Evolutionary conservation across 2,113 vertebrate species (phyloP).

Genomic region (Sturnira hondurensis): DNA sequence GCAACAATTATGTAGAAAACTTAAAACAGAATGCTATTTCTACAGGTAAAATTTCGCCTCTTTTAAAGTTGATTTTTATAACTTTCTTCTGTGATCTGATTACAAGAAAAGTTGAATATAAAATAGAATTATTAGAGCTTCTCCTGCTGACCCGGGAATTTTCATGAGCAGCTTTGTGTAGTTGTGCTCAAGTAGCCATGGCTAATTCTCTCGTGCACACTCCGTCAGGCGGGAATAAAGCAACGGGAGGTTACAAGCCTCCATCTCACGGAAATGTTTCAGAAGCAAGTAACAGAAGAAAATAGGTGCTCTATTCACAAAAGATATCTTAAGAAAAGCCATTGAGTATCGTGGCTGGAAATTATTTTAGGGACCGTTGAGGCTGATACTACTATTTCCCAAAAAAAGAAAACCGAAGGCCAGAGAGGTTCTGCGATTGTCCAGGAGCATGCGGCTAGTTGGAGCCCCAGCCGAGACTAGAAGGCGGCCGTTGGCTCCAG

Average conservation of each 20-base stretch:
- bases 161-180: neutral
- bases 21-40: conserved; percentile 91
- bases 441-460: neutral
- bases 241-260: conserved; percentile 14
- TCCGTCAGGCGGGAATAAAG: conserved; percentile 17
- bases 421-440: neutral
- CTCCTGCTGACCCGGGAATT: conserved; percentile 22
- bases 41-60: conserved; percentile 87
- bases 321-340: conserved; percentile 31
- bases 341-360: neutral
- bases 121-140: conserved; percentile 49
- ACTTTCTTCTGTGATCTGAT: conserved; percentile 31
- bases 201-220: neutral
- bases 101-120: conserved; percentile 15
- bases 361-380: neutral
- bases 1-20: conserved; percentile 94
- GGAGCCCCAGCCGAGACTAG: neutral
- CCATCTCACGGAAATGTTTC: neutral
- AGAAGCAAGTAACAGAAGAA: neutral
- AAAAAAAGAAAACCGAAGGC: neutral
- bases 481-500: neutral
- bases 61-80: conserved; percentile 48
- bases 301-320: conserved; percentile 23
- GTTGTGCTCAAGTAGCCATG: neutral
- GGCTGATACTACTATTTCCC: neutral